Base-by-base conservation (phyloP, 1,140 invertebrate genomes). In the Nephila pilipes region DNA sequence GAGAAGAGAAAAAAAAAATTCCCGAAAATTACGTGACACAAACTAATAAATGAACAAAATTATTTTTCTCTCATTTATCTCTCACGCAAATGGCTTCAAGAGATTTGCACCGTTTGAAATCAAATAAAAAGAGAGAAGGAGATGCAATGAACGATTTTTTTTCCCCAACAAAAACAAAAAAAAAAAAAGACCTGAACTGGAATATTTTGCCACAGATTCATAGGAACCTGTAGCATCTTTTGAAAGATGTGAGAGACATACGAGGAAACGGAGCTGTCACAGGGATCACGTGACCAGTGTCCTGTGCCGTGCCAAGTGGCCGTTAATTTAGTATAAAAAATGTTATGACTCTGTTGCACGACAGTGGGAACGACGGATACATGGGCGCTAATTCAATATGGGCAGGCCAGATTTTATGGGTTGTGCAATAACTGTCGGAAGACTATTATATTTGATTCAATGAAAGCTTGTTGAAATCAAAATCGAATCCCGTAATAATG, bases 381-480 rank as follows among this genome's bases (percentile, higher is more conserved):
- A 83, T 55, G 81, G 46, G 81, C 81, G 81, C 81, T 83, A 83
- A 83, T 83, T 83, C 81, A 83, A 83, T 83, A 83, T 83, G 81
- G 81, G 81, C 81, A 55, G 46, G 38, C 54, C 54, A 29, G 81
- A 83, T 57, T 83, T 83, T 57, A 83, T 83, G 38, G 54, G 46
- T 57, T 54, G n/a, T 54, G 81, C 81, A 83, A 83, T 83, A 83
- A 83, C 81, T 29, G 81, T 55, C 46, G 22, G 81, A 20, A 29
- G 81, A 29, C 81, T 83, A 83, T 83, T 57, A 55, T n/a, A 57
- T 83, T n/a, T 83, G 81, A 83, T 83, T 55, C n/a, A 57, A 83
- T 55, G 46, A 83, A 83, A 83, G 81, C 12, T 83, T 54, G 81
- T 16, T 29, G 22, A 32, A 83, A 83, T 83, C 81, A 83, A 57